phyloP scores from a whole-genome alignment of 2,888 invertebrate species.

The Imbricaverruca yamaguchii region DNA sequence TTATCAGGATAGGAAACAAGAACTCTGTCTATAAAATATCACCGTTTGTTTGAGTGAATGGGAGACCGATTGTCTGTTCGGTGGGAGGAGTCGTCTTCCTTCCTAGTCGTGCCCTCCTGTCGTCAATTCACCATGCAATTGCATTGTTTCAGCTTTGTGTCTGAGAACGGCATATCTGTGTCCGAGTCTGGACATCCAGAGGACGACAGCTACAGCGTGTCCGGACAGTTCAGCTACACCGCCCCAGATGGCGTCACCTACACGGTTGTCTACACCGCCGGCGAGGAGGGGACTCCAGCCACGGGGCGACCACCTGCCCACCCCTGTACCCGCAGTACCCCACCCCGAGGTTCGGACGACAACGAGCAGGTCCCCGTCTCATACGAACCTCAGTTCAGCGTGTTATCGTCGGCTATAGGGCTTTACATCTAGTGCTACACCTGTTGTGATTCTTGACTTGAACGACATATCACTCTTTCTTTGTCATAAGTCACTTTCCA shows the following conservation, averaged over 20 bases:
- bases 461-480: too few relatives aligned
- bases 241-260: background rate
- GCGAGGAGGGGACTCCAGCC: background rate
- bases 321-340: background rate
- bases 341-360: background rate
- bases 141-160: background rate
- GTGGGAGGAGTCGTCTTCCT: too few relatives aligned
- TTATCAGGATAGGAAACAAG: too few relatives aligned
- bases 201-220: background rate
- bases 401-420: background rate
- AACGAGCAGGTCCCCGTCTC: too few relatives aligned
- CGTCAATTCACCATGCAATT: too few relatives aligned
- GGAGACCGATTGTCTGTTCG: too few relatives aligned
- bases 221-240: background rate
- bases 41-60: too few relatives aligned
- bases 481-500: too few relatives aligned
- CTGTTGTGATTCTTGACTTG: too few relatives aligned
- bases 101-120: too few relatives aligned
- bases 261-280: background rate
- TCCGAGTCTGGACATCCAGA: conserved; percentile 1
- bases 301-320: background rate
- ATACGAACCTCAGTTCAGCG: background rate
- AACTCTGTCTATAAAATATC: too few relatives aligned
- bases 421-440: background rate
- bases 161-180: background rate